phyloP scores from a whole-genome alignment of 2,888 invertebrate genomes.

The Hirudinaria manillensis region DNA sequence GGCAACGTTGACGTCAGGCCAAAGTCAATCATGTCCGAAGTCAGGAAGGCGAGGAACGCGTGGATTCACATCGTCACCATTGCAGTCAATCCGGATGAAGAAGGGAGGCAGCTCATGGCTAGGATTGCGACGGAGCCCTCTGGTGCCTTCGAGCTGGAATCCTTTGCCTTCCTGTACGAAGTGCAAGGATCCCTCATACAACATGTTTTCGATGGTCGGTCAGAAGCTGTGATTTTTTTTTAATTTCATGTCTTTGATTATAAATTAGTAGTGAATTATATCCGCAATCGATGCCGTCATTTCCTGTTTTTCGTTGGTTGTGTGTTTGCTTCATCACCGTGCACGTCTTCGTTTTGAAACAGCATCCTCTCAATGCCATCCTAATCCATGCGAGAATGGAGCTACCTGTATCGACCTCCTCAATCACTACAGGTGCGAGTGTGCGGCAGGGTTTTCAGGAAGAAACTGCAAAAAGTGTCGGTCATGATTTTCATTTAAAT shows the following conservation, averaged over 20 bases:
- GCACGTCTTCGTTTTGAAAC: background rate
- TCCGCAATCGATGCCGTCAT: no score
- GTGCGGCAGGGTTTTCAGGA: constrained; percentile 36
- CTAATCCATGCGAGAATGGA: constrained; percentile 36
- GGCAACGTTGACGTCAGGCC: constrained; percentile 35
- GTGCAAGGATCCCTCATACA: constrained; percentile 30
- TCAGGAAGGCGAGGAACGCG: constrained; percentile 28
- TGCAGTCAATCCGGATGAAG: constrained; percentile 34
- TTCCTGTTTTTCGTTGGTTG: no score
- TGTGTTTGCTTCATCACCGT: no score
- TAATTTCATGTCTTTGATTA: background rate
- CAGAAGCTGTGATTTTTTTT: background rate
- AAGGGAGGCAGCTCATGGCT: constrained; percentile 29
- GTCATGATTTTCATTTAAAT: background rate
- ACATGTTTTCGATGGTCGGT: constrained; percentile 37
- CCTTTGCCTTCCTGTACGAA: constrained; percentile 32
- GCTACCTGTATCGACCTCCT: constrained; percentile 35
- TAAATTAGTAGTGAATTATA: background rate
- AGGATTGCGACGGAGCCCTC: constrained; percentile 34
- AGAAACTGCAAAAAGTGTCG: constrained; percentile 36
- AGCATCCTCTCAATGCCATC: constrained; percentile 31
- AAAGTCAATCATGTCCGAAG: constrained; percentile 34
- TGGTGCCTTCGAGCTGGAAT: constrained; percentile 35
- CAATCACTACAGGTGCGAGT: constrained; percentile 35
- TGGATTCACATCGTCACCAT: constrained; percentile 35